Evolutionary conservation across 2,797 vertebrate species (phyloP).

Genomic region (Acanthurus tractus): DNA sequence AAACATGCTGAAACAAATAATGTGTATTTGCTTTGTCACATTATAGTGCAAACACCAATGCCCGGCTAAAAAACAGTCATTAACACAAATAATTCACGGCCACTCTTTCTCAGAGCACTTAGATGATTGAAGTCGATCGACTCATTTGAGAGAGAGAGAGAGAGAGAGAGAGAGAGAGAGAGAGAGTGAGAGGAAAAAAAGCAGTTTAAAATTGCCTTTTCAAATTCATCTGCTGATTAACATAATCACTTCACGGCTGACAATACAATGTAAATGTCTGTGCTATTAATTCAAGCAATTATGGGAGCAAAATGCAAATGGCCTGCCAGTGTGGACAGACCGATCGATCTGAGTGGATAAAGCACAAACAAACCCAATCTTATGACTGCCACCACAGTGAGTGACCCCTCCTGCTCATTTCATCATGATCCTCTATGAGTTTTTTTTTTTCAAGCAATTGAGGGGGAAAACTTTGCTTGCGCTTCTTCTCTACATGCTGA

Average conservation of each 20-base stretch:
- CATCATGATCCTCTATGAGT: slow-evolving; percentile 44
- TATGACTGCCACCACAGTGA: slow-evolving; percentile 11
- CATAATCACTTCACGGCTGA: slow-evolving; percentile 83
- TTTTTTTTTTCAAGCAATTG: slow-evolving; percentile 47
- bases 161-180: too few species aligned
- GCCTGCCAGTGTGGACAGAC: slow-evolving; percentile 32
- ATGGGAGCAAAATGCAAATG: slow-evolving; percentile 79
- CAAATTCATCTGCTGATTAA: slow-evolving; percentile 73
- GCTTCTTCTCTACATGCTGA: slow-evolving; percentile 21
- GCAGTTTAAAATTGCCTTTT: slow-evolving; percentile 75
- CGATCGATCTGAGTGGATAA: slow-evolving; percentile 56
- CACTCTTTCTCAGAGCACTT: slow-evolving; percentile 41
- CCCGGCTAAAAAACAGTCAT: slow-evolving; percentile 65
- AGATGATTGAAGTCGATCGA: slow-evolving; percentile 76
- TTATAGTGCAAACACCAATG: slow-evolving; percentile 39
- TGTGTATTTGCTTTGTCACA: slow-evolving; percentile 35
- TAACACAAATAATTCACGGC: slow-evolving; percentile 70
- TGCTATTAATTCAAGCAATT: slow-evolving; percentile 83
- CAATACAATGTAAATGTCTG: slow-evolving; percentile 78
- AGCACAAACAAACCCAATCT: slow-evolving; percentile 52
- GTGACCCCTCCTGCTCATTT: slow-evolving; percentile 27
- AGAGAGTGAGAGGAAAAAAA: too few species aligned
- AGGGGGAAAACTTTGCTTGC: slow-evolving; percentile 43
- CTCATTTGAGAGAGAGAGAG: slow-evolving; percentile 51
- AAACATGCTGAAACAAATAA: slow-evolving; percentile 59